Conservation (phyloP, 2,113 vertebrate species). For the Daboia siamensis region DNA sequence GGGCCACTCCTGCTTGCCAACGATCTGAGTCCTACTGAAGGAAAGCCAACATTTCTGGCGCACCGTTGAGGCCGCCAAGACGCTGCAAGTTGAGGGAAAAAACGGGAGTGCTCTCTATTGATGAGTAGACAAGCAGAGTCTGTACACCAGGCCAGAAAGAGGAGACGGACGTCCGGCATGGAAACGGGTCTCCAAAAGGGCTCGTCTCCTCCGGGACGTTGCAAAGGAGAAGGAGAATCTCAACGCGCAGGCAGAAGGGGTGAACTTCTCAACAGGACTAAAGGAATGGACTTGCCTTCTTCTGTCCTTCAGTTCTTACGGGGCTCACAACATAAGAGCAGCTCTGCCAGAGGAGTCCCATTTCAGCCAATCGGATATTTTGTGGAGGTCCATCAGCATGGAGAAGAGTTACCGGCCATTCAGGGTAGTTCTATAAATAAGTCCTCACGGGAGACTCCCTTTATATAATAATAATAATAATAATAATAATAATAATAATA, state of each 20-base stretch:
- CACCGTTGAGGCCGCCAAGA: slow-evolving; percentile 11
- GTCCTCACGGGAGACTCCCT: too few relatives aligned
- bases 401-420: too few relatives aligned
- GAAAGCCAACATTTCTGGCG: slow-evolving; percentile 32
- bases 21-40: slow-evolving; percentile 6
- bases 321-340: too few relatives aligned
- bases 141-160: neutral
- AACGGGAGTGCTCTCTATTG: neutral
- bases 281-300: neutral
- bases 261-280: neutral
- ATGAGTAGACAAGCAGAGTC: neutral
- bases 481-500: too few relatives aligned
- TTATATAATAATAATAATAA: too few relatives aligned
- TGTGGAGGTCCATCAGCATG: too few relatives aligned
- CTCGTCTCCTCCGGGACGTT: neutral
- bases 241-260: too few relatives aligned
- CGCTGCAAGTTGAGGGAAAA: neutral
- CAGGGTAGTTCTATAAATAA: too few relatives aligned
- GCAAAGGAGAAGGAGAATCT: too few relatives aligned
- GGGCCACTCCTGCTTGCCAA: slow-evolving; percentile 52
- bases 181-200: neutral
- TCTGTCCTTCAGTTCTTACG: neutral
- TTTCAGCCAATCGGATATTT: too few relatives aligned
- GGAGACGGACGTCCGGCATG: rapidly evolving
- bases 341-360: too few relatives aligned